phyloP scores from a whole-genome alignment of 2,797 vertebrate genomes.

The Pristis pectinata region DNA sequence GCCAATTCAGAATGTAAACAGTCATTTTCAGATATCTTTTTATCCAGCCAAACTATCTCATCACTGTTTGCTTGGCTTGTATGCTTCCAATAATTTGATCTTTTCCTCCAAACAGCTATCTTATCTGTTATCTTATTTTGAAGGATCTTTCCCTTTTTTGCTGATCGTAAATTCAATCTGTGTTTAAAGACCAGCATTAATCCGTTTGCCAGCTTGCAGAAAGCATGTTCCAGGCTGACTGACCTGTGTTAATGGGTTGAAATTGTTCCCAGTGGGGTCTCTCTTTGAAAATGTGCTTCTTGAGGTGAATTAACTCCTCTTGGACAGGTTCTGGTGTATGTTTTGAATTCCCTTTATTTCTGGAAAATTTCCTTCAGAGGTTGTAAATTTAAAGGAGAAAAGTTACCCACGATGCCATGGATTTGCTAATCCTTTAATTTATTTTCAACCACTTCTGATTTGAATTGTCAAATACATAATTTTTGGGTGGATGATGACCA shows the following conservation, averaged over 20 bases:
- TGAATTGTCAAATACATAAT: not conserved
- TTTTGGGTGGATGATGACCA: not conserved
- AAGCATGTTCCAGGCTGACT: not conserved
- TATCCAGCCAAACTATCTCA: too few species aligned
- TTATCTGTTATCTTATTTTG: not conserved
- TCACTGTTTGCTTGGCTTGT: not conserved
- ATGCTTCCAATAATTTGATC: not conserved
- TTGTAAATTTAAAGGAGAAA: not conserved
- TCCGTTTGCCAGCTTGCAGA: not conserved
- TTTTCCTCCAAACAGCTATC: not conserved
- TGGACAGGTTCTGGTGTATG: not conserved
- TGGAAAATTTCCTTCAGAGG: not conserved
- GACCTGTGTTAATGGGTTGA: not conserved
- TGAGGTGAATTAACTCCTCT: not conserved
- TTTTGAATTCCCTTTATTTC: not conserved
- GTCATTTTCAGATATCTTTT: not conserved
- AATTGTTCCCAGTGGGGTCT: not conserved
- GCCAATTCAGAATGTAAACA: not conserved
- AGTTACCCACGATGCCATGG: not conserved
- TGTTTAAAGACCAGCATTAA: not conserved
- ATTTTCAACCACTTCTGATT: not conserved
- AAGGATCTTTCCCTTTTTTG: not conserved
- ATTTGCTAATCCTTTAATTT: not conserved
- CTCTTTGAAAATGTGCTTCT: not conserved
- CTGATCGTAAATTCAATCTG: not conserved